Evolutionary conservation across 1,140 invertebrate species (phyloP).

Genomic region (Oscheius sp.): DNA sequence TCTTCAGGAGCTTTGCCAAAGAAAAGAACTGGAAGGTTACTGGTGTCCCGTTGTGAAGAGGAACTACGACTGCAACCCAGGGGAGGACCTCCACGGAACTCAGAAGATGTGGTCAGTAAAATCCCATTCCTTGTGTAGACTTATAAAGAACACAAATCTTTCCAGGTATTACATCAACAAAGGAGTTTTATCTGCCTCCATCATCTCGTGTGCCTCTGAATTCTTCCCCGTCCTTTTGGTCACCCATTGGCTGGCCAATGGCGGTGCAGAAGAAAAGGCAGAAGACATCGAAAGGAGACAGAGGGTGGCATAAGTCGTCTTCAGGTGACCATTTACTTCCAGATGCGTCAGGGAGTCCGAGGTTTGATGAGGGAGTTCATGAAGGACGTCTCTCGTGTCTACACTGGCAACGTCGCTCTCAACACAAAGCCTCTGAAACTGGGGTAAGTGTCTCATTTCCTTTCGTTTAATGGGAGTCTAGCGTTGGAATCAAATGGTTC

Average conservation of each 20-base stretch:
- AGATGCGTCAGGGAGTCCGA: slow-evolving; percentile 51
- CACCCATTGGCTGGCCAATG: slow-evolving; percentile 59
- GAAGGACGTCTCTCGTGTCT: slow-evolving; percentile 56
- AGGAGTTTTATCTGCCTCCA: slow-evolving; percentile 52
- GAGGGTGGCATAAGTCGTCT: slow-evolving; percentile 27
- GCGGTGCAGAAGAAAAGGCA: slow-evolving; percentile 57
- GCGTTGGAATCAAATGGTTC: slow-evolving; percentile 21
- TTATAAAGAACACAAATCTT: background rate
- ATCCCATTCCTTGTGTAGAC: slow-evolving; percentile 5
- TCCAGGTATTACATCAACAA: slow-evolving; percentile 60
- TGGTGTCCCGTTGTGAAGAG: slow-evolving; percentile 57
- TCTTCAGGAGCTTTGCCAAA: slow-evolving; percentile 54
- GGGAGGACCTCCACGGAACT: slow-evolving; percentile 52
- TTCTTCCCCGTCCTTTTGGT: slow-evolving; percentile 60
- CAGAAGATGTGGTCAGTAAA: slow-evolving; percentile 55
- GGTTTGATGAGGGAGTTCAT: slow-evolving; percentile 54
- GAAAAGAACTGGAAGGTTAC: slow-evolving; percentile 57
- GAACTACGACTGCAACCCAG: slow-evolving; percentile 52
- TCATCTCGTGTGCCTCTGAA: slow-evolving; percentile 61
- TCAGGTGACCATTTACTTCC: background rate
- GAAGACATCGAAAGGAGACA: slow-evolving; percentile 51
- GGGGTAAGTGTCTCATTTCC: background rate
- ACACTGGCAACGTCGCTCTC: slow-evolving; percentile 32
- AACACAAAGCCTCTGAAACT: slow-evolving; percentile 32
- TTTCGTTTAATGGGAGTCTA: background rate